phyloP scores from a whole-genome alignment of 2,888 invertebrate species.

The Noctua pronuba region DNA sequence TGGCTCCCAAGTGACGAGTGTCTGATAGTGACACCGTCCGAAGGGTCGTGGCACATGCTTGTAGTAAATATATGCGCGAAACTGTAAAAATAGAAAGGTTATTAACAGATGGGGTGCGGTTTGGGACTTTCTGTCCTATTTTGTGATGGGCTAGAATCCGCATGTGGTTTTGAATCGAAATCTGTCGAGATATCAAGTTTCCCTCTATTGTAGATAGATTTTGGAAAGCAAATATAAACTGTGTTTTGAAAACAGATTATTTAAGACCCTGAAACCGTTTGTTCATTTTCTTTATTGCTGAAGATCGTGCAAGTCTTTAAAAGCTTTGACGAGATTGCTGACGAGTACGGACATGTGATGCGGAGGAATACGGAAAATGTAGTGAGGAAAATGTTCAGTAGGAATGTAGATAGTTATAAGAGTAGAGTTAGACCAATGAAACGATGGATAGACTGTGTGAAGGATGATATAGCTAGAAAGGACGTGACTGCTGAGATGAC shows the following conservation, averaged over 20 bases:
- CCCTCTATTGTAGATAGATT: slow-evolving; percentile 11
- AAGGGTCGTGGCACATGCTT: slow-evolving; percentile 20
- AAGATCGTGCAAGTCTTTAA: background rate
- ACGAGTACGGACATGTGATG: background rate
- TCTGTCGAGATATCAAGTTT: slow-evolving; percentile 39
- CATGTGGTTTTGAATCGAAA: slow-evolving; percentile 14
- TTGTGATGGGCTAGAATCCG: background rate
- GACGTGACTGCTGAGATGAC: too few species aligned
- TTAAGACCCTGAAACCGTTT: background rate
- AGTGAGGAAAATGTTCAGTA: too few species aligned
- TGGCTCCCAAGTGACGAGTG: background rate
- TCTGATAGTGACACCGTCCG: background rate
- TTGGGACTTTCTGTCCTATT: slow-evolving; percentile 31
- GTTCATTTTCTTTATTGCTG: background rate
- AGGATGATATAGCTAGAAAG: too few species aligned
- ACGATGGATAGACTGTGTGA: too few species aligned
- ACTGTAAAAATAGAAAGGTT: slow-evolving; percentile 48
- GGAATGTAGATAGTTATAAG: too few species aligned
- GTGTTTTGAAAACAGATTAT: background rate
- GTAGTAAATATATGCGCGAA: slow-evolving; percentile 40
- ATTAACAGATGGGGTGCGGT: slow-evolving; percentile 47
- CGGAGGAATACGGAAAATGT: too few species aligned
- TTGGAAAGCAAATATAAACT: background rate
- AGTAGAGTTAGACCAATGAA: too few species aligned
- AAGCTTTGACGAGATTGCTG: background rate